Base-by-base conservation (phyloP, 2,888 invertebrate species). In the Encarsia formosa region DNA sequence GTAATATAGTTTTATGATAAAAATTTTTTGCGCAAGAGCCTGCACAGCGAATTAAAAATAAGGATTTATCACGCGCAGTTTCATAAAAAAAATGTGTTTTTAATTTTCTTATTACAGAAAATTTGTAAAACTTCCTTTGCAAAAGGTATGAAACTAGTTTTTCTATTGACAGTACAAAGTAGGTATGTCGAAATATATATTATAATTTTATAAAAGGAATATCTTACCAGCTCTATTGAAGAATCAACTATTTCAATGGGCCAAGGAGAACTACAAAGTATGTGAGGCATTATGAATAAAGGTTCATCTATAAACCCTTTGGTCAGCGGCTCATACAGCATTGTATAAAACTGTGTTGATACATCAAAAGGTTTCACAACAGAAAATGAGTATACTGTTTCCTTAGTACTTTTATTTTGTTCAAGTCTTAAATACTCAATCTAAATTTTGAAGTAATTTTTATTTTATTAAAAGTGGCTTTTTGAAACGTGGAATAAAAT, bases 291-390 rank as follows among this genome's bases (percentile, higher is more conserved):
- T 16, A 85, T 77, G 61, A 84, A 78, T 64, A 86, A 83, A 4
- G 84, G 79, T 68, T 87, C 86, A 61, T 81, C 79, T 24, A 83
- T 78, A 70, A 83, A 86, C 61, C 84, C 83, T 66, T 83, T 85
- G 3, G 79, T 75, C 54, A 85, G 76, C 19, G 82, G 78, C 66
- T 83, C 83, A 65, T 86, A 85, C 58, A 82, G 78, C 67, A 79
- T 77, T 5, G 85, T 81, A 56, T 82, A 78, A 75, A 82, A 87
- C 66, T 81, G 80, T 8, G 84, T 82, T 3, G 78, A 73, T 2
- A 86, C 79, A 65, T 86, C 85, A 72, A 87, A 86, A 15, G 87
- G 86, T 68, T 86, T 84, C 5, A 83, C 80, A 5, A 86, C 81
- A 55, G 82, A 76, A 49, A 86, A 76, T 61, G 78, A 78, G 42